Conservation (phyloP, 2,888 invertebrate genomes). For the Caradrina kadenii region DNA sequence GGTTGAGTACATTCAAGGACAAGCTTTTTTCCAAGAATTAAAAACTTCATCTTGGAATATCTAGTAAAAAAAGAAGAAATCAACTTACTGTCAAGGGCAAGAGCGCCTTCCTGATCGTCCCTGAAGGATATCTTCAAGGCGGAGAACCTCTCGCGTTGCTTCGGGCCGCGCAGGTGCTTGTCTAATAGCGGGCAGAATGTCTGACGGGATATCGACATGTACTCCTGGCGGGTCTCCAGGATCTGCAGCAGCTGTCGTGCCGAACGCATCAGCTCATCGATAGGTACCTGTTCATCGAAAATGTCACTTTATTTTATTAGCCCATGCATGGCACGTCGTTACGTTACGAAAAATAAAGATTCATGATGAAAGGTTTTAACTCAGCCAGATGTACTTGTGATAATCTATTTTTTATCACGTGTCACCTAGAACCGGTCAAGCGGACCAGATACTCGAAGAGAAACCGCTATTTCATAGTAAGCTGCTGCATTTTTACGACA, state of each 20-base stretch:
- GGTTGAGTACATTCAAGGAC: no score
- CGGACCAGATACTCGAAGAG: no score
- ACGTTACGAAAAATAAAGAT: no score
- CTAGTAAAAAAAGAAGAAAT: not conserved
- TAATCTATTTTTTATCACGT: no score
- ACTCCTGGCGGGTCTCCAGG: slow-evolving; percentile 94
- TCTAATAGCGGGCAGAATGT: slow-evolving; percentile 94
- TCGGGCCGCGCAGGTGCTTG: slow-evolving; percentile 73
- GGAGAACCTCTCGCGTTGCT: slow-evolving; percentile 21
- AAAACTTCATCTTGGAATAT: not conserved
- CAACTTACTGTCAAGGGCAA: slow-evolving; percentile 44
- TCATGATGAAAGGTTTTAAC: no score
- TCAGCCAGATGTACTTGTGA: no score
- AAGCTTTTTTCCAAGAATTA: not conserved
- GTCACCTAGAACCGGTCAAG: no score
- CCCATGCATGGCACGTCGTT: no score
- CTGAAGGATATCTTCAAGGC: slow-evolving; percentile 9
- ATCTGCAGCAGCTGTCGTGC: slow-evolving; percentile 96
- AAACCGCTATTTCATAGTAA: no score
- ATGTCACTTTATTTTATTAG: no score
- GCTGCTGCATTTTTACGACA: not conserved
- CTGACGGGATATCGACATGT: slow-evolving; percentile 96
- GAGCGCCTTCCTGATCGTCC: not conserved
- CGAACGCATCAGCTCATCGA: slow-evolving; percentile 97
- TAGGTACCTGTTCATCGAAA: slow-evolving; percentile 92